Evolutionary conservation across 2,113 vertebrate species (phyloP).

Genomic region (Macroglossus sobrinus): DNA sequence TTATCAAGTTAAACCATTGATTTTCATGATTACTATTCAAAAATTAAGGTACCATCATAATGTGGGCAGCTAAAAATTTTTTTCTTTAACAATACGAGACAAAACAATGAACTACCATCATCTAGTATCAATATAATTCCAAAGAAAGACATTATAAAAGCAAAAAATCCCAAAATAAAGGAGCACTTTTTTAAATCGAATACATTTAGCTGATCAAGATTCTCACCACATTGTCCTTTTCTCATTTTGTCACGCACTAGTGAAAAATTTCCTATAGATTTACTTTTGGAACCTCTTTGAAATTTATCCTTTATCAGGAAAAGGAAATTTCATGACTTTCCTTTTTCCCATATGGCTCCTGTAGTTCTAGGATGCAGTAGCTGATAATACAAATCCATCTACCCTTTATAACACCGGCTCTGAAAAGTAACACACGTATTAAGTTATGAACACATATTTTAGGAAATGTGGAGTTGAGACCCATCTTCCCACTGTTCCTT

Average conservation of each 20-base stretch:
- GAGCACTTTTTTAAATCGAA: neutral
- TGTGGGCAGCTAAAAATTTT: neutral
- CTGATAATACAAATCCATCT: fast-evolving
- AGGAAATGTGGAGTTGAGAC: neutral
- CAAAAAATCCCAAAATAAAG: neutral
- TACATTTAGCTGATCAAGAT: neutral
- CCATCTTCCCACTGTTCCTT: neutral
- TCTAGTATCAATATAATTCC: neutral
- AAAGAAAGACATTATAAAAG: neutral
- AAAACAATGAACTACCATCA: neutral
- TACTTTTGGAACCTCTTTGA: neutral
- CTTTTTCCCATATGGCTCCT: neutral
- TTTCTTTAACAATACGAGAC: neutral
- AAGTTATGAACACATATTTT: neutral
- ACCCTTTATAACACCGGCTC: neutral
- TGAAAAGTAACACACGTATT: neutral
- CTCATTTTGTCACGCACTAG: neutral
- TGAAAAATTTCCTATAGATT: neutral
- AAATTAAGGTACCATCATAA: neutral
- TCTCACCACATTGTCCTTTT: neutral
- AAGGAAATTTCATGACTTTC: neutral
- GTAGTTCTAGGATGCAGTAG: neutral
- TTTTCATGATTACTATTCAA: neutral
- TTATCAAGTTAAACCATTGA: neutral
- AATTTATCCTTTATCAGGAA: neutral